Base-by-base conservation (phyloP, 1,140 invertebrate species). In the Stenopsyche tienmushanensis region DNA sequence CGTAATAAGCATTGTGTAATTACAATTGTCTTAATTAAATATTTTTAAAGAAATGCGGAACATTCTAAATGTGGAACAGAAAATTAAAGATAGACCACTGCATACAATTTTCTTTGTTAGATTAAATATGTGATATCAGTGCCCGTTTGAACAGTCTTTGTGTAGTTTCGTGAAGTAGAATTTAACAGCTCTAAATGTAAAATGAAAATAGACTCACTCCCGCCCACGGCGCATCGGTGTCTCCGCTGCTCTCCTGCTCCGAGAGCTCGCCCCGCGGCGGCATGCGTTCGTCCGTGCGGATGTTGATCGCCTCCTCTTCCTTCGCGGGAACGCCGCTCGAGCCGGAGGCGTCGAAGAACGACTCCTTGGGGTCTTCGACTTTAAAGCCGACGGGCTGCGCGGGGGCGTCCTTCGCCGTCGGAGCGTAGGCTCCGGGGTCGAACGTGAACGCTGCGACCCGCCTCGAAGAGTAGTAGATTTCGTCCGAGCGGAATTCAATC, bases 231-330 rank as follows among this genome's bases (percentile, higher is more conserved):
- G 83, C 82, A 25, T 85, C 88, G 67, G 86, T 86, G 72, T 86
- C 88, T 9, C 89, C 89, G 72, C 91, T 89, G 77, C 90, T 92
- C 67, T 92, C 90, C 74, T 91, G 90, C 24, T 89, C 90, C 3
- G 89, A 91, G 9, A 92, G 79, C 77, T 92, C 90, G 5, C 90
- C 91, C 66, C 88, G 83, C 0, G 91, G 86, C 26, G 91, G 90
- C 90, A 93, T 92, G 54, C 85, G 86, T 74, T 93, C 91, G 72
- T 93, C 90, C 0, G 90, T 86, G 67, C 89, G 85, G 70, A 93
- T 92, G 72, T 92, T 88, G 29, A 89, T 75, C 18, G 85, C 80
- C 42, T 82, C 80, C 52, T 85, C 84, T 49, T 85, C 82, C 54
- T 18, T 34, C 10, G 44, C 20, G 26, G 39, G 2, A 41, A 29